phyloP scores from a whole-genome alignment of 1,140 invertebrate genomes.

The Potamilus streckersoni region DNA sequence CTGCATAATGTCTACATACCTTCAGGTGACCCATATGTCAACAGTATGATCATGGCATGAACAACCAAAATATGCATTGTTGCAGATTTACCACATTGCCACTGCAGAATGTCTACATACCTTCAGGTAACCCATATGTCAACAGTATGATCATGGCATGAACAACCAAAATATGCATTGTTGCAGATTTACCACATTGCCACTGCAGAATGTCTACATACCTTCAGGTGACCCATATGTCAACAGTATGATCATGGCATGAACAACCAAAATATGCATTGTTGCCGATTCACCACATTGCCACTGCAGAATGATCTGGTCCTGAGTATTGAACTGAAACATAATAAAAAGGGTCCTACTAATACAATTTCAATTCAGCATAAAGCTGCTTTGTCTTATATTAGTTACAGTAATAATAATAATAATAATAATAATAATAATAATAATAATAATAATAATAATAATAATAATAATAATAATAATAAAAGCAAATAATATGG shows the following conservation, averaged over 20 bases:
- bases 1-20: no score
- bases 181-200: constrained; percentile 58
- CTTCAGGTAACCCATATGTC: constrained; percentile 73
- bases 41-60: constrained; percentile 93
- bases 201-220: no score
- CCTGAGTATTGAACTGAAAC: constrained; percentile 82
- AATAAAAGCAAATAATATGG: no score
- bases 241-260: constrained; percentile 93
- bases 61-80: constrained; percentile 72
- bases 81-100: constrained; percentile 60
- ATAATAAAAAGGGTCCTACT: constrained; percentile 20
- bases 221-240: constrained; percentile 73
- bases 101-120: no score
- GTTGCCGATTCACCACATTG: constrained; percentile 49
- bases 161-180: constrained; percentile 72
- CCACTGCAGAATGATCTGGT: constrained; percentile 76
- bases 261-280: constrained; percentile 75
- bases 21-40: constrained; percentile 75
- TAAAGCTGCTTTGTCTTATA: no score
- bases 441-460: no score
- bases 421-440: no score
- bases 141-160: constrained; percentile 95
- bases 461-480: no score
- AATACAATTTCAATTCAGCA: no score
- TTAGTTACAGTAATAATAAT: no score